These are phyloP conservation scores for Struthio camelus DNA, from an alignment of 2,113 vertebrate genomes.

Conservation along the genomic window DNA sequence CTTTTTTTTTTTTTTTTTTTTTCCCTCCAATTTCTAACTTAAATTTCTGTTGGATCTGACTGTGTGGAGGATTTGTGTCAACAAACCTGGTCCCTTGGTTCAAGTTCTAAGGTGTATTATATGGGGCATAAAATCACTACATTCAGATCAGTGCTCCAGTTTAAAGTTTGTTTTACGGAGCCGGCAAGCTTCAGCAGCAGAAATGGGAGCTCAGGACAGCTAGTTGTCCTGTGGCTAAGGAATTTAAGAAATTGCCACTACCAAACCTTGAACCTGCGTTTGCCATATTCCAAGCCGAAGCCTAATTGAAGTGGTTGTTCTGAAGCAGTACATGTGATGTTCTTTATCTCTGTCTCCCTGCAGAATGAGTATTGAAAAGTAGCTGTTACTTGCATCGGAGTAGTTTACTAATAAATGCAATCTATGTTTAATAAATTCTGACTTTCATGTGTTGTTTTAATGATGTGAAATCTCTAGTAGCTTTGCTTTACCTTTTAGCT, in stretches of 20 bases:
- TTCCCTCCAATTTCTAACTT: not conserved
- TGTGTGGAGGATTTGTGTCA: not conserved
- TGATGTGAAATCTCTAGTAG: not conserved
- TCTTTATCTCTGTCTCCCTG: not conserved
- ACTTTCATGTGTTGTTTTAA: not conserved
- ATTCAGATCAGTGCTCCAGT: not conserved
- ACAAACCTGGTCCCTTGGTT: not conserved
- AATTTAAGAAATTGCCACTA: not conserved
- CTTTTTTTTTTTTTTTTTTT: too few relatives aligned
- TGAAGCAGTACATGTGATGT: not conserved
- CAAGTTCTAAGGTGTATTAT: not conserved
- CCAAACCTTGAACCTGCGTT: not conserved
- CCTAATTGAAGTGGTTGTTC: not conserved
- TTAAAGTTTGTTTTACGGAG: not conserved
- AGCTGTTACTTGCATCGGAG: not conserved
- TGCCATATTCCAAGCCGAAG: not conserved
- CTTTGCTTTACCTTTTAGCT: constrained; percentile 78
- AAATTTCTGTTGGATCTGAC: not conserved
- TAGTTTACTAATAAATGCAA: not conserved
- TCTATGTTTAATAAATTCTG: not conserved
- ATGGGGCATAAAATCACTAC: not conserved
- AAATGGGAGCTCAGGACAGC: not conserved
- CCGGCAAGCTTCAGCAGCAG: not conserved
- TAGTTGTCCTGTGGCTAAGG: not conserved
- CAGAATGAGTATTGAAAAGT: not conserved